Conservation (phyloP, 1,140 invertebrate genomes). For the Amphibalanus amphitrite region DNA sequence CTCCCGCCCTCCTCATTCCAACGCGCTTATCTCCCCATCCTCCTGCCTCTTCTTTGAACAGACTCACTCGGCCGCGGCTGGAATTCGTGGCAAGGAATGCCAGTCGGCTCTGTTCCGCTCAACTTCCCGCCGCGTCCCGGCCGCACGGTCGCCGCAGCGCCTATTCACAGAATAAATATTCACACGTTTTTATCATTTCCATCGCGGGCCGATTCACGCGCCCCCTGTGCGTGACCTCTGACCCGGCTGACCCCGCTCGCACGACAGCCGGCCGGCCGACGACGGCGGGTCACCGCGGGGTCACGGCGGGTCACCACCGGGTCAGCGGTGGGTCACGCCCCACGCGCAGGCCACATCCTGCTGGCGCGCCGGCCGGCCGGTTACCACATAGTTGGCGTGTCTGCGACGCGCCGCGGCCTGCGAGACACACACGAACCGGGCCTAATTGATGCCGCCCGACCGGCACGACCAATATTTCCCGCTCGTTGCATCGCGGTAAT, state of each 20-base stretch:
- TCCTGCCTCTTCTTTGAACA: too few relatives aligned
- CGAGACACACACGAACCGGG: neutral
- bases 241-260: neutral
- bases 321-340: neutral
- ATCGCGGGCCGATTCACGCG: neutral
- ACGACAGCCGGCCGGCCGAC: neutral
- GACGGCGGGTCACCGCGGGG: neutral
- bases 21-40: too few relatives aligned
- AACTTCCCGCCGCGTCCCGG: neutral
- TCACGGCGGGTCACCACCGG: too few relatives aligned
- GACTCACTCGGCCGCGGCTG: neutral
- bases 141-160: too few relatives aligned
- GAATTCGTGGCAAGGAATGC: neutral
- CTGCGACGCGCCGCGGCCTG: neutral
- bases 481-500: neutral
- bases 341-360: neutral
- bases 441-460: neutral
- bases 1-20: too few relatives aligned
- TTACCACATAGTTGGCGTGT: neutral
- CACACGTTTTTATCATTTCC: conserved; percentile 1
- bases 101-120: neutral
- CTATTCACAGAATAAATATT: neutral
- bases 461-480: neutral
- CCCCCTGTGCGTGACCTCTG: neutral
- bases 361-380: neutral